phyloP scores from a whole-genome alignment of 2,797 vertebrate genomes.

The Lindbergichthys nudifrons region DNA sequence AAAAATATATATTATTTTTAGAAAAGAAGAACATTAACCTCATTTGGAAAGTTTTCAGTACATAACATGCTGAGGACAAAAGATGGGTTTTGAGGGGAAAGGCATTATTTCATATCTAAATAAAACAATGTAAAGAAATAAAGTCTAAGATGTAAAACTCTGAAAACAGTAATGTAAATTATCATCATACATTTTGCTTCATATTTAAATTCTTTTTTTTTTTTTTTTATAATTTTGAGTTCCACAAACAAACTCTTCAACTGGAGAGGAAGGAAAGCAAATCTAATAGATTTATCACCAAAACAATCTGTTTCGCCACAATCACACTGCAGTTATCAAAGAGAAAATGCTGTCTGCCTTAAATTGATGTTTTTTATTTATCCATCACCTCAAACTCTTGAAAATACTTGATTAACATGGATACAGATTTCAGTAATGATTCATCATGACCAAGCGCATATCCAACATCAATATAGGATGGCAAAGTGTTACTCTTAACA shows the following conservation, averaged over 20 bases:
- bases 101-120: background rate
- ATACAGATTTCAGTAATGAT: slow-evolving; percentile 36
- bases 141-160: background rate
- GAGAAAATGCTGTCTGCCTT: background rate
- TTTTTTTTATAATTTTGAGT: slow-evolving; percentile 34
- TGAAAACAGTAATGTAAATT: slow-evolving; percentile 1
- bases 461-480: background rate
- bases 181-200: background rate
- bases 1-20: background rate
- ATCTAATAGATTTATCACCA: too few species aligned
- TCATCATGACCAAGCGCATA: background rate
- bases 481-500: background rate
- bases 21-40: background rate
- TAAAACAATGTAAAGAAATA: background rate
- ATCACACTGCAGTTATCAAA: background rate
- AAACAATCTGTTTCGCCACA: too few species aligned
- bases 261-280: too few species aligned
- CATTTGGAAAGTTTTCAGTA: background rate
- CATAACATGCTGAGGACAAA: background rate
- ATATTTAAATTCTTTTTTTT: slow-evolving; percentile 2
- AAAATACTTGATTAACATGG: slow-evolving; percentile 19
- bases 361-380: background rate
- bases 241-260: slow-evolving; percentile 11
- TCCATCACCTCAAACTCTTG: background rate
- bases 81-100: background rate